Percentiles rank a stretch among this genome's conserved stretches.
phyloP scores from a whole-genome alignment of 35 echinoderm and acorn worm genomes.

The Apostichopus californicus region DNA sequence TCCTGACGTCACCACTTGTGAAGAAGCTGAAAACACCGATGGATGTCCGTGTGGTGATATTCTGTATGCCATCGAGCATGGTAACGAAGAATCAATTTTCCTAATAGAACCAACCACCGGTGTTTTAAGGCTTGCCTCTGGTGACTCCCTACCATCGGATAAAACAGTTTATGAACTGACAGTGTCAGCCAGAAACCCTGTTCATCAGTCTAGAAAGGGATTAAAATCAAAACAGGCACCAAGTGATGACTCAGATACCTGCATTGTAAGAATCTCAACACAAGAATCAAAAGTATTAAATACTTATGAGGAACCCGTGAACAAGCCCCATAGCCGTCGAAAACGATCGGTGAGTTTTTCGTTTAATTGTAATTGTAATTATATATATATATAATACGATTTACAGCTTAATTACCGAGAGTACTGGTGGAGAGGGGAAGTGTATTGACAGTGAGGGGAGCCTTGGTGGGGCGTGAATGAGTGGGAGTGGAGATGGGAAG shows the following conservation, averaged over 20 bases:
- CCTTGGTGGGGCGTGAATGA: too few species aligned
- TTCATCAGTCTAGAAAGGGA: conserved; percentile 54
- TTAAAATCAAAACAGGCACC: background rate
- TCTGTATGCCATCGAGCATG: conserved; percentile 78
- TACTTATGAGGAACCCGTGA: background rate
- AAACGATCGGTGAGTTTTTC: conserved; percentile 75
- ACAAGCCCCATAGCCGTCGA: conserved; percentile 33
- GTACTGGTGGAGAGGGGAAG: too few species aligned
- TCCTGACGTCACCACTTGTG: conserved; percentile 66
- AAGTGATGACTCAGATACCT: conserved; percentile 1
- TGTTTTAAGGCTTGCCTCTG: conserved; percentile 63
- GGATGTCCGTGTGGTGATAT: conserved; percentile 77
- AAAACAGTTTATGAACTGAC: background rate
- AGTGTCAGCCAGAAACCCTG: conserved; percentile 54
- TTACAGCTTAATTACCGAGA: too few species aligned
- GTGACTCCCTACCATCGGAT: background rate
- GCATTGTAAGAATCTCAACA: background rate
- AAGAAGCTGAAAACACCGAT: background rate
- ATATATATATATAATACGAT: too few species aligned
- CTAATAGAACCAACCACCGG: conserved; percentile 81
- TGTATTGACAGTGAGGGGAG: too few species aligned
- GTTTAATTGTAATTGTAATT: too few species aligned
- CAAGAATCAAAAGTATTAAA: background rate
- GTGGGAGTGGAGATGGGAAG: too few species aligned
- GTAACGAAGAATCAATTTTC: conserved; percentile 80